Percentiles rank a stretch among this genome's conserved stretches.
These are phyloP conservation scores for Oxyruncus cristatus DNA, from an alignment of 2,113 vertebrate species.

Conservation along the genomic window DNA sequence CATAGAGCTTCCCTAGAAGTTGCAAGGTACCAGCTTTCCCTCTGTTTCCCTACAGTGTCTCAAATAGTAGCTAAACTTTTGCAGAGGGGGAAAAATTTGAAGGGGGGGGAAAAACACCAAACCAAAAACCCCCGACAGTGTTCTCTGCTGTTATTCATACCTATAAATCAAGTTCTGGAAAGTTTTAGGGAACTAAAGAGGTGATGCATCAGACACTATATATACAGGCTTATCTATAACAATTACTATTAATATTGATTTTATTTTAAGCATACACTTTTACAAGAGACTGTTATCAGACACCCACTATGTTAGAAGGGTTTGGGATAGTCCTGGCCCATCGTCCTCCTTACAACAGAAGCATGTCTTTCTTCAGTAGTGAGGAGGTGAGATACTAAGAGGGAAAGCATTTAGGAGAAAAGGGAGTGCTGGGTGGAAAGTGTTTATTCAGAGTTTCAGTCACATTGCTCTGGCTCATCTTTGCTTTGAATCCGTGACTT, in stretches of 20 bases:
- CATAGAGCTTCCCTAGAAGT: accelerated
- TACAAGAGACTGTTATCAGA: neutral
- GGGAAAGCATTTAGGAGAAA: neutral
- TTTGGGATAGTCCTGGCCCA: neutral
- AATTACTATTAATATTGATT: neutral
- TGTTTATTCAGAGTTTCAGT: neutral
- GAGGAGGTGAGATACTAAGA: neutral
- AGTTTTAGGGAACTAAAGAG: neutral
- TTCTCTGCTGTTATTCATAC: neutral
- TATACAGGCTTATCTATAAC: neutral
- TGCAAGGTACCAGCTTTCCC: neutral
- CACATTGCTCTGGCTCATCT: neutral
- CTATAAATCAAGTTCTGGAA: neutral
- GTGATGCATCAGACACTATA: neutral
- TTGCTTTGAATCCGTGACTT: neutral
- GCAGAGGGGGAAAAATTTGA: neutral
- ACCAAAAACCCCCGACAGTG: neutral
- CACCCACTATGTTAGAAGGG: neutral
- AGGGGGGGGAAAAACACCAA: neutral
- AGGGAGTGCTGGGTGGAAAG: neutral
- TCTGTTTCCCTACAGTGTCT: neutral
- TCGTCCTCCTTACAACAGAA: neutral
- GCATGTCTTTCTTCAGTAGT: neutral
- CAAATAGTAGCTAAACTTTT: neutral
- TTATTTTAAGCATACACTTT: neutral